Conservation (phyloP, 2,888 invertebrate genomes). For the Agrotis ipsilon region DNA sequence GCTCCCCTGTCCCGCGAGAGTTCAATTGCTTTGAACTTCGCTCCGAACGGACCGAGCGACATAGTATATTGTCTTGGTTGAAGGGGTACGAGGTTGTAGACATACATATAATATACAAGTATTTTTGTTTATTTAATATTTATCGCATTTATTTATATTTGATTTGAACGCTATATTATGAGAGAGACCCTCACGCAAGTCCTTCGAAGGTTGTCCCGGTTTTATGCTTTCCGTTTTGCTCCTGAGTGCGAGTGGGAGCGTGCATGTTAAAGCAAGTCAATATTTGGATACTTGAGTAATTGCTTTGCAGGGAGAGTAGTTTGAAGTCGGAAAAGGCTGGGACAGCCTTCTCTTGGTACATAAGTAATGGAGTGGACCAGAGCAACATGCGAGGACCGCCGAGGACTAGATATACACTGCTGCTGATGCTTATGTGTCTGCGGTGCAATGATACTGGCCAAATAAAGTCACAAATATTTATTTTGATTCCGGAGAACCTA, state of each 20-base stretch:
- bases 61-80: constrained; percentile 89
- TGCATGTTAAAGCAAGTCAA: constrained; percentile 83
- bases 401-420: constrained; percentile 61
- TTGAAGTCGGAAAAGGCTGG: constrained; percentile 81
- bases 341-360: constrained; percentile 87
- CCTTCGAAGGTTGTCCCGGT: constrained; percentile 92
- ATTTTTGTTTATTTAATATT: constrained; percentile 87
- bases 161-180: constrained; percentile 85
- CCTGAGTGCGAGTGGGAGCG: constrained; percentile 83
- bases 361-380: constrained; percentile 70
- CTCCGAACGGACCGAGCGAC: constrained; percentile 77
- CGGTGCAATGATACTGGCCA: constrained; percentile 91
- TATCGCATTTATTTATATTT: constrained; percentile 90
- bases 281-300: constrained; percentile 81
- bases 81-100: constrained; percentile 91
- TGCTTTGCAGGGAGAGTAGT: constrained; percentile 84
- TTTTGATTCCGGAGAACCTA: constrained; percentile 91
- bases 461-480: constrained; percentile 86
- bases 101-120: constrained; percentile 78
- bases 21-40: constrained; percentile 87
- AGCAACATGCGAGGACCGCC: constrained; percentile 76
- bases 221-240: constrained; percentile 91
- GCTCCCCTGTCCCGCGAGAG: constrained; percentile 75
- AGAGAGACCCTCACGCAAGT: constrained; percentile 84
- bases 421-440: constrained; percentile 83